Conservation (phyloP, 2,113 vertebrate species). For the Taurulus bubalis region DNA sequence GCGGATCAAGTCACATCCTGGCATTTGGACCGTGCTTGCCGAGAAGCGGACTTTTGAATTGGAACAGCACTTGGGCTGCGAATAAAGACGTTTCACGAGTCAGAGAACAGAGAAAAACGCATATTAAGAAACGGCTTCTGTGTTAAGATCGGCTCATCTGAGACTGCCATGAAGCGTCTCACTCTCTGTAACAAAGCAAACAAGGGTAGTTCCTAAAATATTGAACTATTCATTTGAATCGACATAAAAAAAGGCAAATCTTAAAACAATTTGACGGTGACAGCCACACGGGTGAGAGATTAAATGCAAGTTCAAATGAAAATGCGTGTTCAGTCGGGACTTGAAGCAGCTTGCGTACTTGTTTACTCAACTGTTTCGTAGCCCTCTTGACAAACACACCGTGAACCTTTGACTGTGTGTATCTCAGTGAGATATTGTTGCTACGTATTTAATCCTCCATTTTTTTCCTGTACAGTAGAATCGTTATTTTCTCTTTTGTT, state of each 20-base stretch:
- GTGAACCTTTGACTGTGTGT: background rate
- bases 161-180: background rate
- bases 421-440: slow-evolving; percentile 2
- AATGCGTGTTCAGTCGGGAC: slow-evolving; percentile 1
- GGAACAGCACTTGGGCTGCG: too few species aligned
- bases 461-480: background rate
- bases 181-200: background rate
- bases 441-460: slow-evolving; percentile 29
- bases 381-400: slow-evolving; percentile 17
- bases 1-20: too few species aligned
- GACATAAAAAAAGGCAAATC: background rate
- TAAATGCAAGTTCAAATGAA: background rate
- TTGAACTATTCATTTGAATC: background rate
- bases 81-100: too few species aligned
- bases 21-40: too few species aligned
- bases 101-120: too few species aligned
- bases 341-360: slow-evolving; percentile 6
- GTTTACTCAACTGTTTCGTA: slow-evolving; percentile 7
- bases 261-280: background rate
- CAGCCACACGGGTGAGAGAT: background rate
- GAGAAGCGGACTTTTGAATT: too few species aligned
- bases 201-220: background rate
- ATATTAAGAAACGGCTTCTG: too few species aligned
- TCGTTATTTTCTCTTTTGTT: slow-evolving; percentile 19
- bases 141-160: too few species aligned